These are phyloP conservation scores for Amiota communis DNA, from an alignment of 2,888 invertebrate genomes.

Conservation along the genomic window DNA sequence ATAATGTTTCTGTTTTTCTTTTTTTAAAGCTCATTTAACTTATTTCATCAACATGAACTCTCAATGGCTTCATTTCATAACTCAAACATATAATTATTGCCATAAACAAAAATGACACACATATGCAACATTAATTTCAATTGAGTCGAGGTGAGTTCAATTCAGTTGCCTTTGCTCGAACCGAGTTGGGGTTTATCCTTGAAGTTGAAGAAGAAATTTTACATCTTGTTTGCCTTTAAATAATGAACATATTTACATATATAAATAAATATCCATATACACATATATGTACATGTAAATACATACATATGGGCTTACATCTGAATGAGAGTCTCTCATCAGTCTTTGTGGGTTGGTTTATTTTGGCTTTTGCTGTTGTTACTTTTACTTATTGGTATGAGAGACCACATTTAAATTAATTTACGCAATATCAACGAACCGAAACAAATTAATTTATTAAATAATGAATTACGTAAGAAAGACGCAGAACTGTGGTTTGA, in stretches of 20 bases:
- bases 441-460: conserved; percentile 63
- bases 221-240: too few relatives aligned
- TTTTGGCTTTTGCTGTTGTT: background rate
- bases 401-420: conserved; percentile 62
- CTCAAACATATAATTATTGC: too few relatives aligned
- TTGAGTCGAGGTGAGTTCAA: conserved; percentile 4
- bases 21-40: too few relatives aligned
- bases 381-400: background rate
- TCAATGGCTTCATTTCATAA: too few relatives aligned
- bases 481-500: conserved; percentile 36
- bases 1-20: too few relatives aligned
- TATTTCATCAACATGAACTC: too few relatives aligned
- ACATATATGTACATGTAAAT: too few relatives aligned
- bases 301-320: conserved; percentile 3
- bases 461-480: conserved; percentile 66
- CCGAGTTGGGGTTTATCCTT: background rate
- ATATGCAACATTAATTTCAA: background rate
- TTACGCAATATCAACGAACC: conserved; percentile 54
- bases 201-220: too few relatives aligned
- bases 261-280: background rate
- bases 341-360: background rate
- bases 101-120: too few relatives aligned
- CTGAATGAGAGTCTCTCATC: background rate
- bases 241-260: too few relatives aligned
- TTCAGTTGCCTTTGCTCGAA: background rate